phyloP scores from a whole-genome alignment of 2,113 vertebrate genomes.

The Campylomormyrus numenius region DNA sequence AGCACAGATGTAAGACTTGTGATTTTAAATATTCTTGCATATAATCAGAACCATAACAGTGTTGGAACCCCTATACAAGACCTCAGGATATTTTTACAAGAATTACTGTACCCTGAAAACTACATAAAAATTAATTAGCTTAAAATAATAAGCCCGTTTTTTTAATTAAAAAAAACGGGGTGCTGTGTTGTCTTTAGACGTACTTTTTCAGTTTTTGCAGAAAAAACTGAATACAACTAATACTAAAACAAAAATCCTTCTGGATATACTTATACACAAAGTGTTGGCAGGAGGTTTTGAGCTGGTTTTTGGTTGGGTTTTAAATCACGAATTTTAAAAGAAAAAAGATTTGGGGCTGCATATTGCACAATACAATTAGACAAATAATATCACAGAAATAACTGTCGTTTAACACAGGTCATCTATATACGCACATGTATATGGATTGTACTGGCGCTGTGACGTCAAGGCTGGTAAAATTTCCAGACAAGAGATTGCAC shows the following conservation, averaged over 20 bases:
- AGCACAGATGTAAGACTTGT: background rate
- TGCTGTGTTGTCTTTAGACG: background rate
- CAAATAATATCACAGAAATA: background rate
- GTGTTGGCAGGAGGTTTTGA: background rate
- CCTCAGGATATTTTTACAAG: background rate
- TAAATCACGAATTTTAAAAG: background rate
- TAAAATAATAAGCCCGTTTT: background rate
- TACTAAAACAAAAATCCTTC: background rate
- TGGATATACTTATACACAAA: background rate
- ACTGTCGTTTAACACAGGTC: background rate
- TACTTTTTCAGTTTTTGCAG: background rate
- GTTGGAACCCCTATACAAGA: background rate
- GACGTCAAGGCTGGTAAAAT: background rate
- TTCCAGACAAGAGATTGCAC: background rate
- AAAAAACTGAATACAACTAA: background rate
- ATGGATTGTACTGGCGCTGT: background rate
- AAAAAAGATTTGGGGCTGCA: background rate
- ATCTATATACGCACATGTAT: background rate
- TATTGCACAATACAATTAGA: background rate
- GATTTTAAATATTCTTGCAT: background rate
- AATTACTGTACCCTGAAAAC: background rate
- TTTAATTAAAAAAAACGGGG: background rate
- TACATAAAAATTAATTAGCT: background rate
- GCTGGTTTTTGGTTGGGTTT: background rate
- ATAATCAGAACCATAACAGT: background rate